phyloP scores from a whole-genome alignment of 2,797 vertebrate genomes.

The Mormyrops boulengeri region DNA sequence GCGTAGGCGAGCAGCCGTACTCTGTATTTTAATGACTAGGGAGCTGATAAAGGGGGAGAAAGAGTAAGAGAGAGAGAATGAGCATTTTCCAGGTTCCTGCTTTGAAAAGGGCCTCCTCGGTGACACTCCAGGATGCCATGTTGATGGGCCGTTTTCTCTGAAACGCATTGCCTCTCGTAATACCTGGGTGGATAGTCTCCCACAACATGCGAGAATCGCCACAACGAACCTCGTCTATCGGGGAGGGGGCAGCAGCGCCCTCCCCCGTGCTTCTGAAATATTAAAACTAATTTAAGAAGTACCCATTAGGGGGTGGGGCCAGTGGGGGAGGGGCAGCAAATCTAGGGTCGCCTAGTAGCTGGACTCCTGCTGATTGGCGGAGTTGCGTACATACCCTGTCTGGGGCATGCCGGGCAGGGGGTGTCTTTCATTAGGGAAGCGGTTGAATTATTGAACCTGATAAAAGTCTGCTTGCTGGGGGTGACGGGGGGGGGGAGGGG shows the following conservation, averaged over 20 bases:
- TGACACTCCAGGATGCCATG: background rate
- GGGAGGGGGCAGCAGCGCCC: background rate
- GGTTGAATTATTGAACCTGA: background rate
- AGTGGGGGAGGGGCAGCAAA: background rate
- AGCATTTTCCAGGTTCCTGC: background rate
- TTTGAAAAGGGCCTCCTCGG: background rate
- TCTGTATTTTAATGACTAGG: background rate
- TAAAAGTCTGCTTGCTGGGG: background rate
- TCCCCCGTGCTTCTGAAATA: background rate
- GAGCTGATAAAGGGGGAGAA: background rate
- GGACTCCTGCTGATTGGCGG: background rate
- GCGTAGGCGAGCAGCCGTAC: background rate
- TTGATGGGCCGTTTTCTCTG: background rate
- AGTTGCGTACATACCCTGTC: background rate
- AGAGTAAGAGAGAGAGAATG: background rate
- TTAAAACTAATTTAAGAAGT: constrained; percentile 12
- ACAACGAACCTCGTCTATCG: background rate
- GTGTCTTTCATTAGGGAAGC: background rate
- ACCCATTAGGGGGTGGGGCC: background rate
- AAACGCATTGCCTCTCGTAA: background rate
- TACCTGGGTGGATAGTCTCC: background rate
- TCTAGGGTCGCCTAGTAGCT: background rate
- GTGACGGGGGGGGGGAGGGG: no score
- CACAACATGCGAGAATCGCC: background rate
- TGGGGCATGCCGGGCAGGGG: background rate